Base-by-base conservation (phyloP, 2,797 vertebrate genomes). In the Chaenodraco wilsoni region DNA sequence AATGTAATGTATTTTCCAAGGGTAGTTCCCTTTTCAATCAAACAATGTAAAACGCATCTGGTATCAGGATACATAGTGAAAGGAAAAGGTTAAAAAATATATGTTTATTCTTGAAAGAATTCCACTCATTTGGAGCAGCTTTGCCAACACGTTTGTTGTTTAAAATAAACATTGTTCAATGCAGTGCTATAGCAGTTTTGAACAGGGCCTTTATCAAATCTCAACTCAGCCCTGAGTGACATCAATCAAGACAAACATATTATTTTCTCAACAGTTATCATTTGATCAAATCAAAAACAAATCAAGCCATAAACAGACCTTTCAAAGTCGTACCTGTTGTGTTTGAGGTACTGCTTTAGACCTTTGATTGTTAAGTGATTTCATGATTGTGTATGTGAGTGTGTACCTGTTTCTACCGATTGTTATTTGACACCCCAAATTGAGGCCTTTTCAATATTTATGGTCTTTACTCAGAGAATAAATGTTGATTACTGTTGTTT, bases 271-370 rank as follows among this genome's bases (percentile, higher is more conserved):
- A 9, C 19, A 23, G 43, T 7, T 65, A 23, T 10, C 55, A 64
- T 72, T 58, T 67, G 9, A 37, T 11, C 14, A 69, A 84, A 55
- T 72, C 33, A 64, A 17, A 44, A n/a, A 58, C 16, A 62, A 68
- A 69, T 33, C 51, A 71, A 74, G 9, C 9, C 58, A 60, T 37
- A 50, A 70, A 40, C 0, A 58, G 12, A 67, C 43, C n/a, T 50
- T 33, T 2, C 27, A n/a, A 50, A 16, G 10, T 19, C 37, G 37
- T 41, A 11, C 13, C 37, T 77, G 33, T 41, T 43, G 9, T 59
- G 33, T 67, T 31, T 52, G 13, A 65, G 31, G 19, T 37, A 9
- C 52, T 19, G 17, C 0, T 1, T 23, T 37, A 0, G 46, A 48
- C 16, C 7, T 58, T 23, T 81, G 27, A 65, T 69, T 56, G 31